phyloP scores from a whole-genome alignment of 2,797 vertebrate genomes.

The Apogon talboti region DNA sequence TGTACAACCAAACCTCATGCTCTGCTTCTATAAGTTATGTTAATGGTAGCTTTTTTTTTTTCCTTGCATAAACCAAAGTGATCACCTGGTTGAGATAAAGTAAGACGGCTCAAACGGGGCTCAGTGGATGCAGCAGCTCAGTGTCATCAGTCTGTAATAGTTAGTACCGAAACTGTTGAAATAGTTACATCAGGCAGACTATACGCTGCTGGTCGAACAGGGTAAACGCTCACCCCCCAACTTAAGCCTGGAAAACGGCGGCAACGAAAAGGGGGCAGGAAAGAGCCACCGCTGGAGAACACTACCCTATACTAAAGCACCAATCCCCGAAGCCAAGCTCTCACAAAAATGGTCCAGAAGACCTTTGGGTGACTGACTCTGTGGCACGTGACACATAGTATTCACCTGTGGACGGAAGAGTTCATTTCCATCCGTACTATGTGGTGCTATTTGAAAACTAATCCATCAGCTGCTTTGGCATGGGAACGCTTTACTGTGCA shows the following conservation, averaged over 20 bases:
- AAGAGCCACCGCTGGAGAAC: conserved; percentile 59
- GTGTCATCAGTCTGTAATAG: conserved; percentile 46
- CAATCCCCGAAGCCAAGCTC: conserved; percentile 61
- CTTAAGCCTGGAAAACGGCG: conserved; percentile 44
- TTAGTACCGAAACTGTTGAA: conserved; percentile 57
- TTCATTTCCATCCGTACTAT: conserved; percentile 54
- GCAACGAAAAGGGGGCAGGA: conserved; percentile 31
- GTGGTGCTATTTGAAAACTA: conserved; percentile 64
- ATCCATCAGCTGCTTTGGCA: conserved; percentile 78
- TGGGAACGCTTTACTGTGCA: conserved; percentile 64
- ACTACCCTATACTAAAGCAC: conserved; percentile 60
- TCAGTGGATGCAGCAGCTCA: conserved; percentile 61
- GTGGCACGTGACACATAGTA: conserved; percentile 64
- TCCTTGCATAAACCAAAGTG: conserved; percentile 44
- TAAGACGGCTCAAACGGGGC: conserved; percentile 44
- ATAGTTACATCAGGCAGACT: conserved; percentile 34
- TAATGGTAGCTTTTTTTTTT: conserved; percentile 39
- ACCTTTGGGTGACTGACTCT: conserved; percentile 48
- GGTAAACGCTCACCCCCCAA: conserved; percentile 27
- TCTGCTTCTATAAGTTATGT: conserved; percentile 60
- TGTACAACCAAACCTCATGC: conserved; percentile 89
- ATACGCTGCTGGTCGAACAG: conserved; percentile 46
- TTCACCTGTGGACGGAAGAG: conserved; percentile 45
- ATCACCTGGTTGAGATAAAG: conserved; percentile 46
- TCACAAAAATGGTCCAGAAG: conserved; percentile 33